Percentiles rank a stretch among this genome's conserved stretches.
phyloP scores from a whole-genome alignment of 1,140 invertebrate genomes.

The Heterodera carotae region DNA sequence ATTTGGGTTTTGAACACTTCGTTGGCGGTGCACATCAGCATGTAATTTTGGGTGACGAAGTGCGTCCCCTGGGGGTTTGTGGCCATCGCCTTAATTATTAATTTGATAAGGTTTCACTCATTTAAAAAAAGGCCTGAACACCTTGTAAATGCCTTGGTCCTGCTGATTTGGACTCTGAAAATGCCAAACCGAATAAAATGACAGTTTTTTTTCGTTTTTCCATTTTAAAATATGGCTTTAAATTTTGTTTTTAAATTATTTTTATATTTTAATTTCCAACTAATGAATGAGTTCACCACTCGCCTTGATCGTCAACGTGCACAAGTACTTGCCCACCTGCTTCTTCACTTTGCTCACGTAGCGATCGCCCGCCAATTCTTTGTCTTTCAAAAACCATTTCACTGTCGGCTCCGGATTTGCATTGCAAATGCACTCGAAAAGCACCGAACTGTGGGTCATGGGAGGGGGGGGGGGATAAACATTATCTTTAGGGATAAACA shows the following conservation, averaged over 20 bases:
- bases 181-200: background rate
- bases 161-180: slow-evolving; percentile 45
- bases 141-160: slow-evolving; percentile 53
- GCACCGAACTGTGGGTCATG: slow-evolving; percentile 50
- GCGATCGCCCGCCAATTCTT: slow-evolving; percentile 50
- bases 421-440: slow-evolving; percentile 56
- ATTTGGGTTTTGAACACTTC: slow-evolving; percentile 53
- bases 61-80: slow-evolving; percentile 53
- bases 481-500: too few relatives aligned
- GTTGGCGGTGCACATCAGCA: slow-evolving; percentile 46
- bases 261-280: slow-evolving; percentile 28
- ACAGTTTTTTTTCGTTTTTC: too few relatives aligned
- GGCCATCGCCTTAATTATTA: slow-evolving; percentile 51
- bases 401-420: slow-evolving; percentile 52
- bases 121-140: slow-evolving; percentile 11
- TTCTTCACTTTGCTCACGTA: slow-evolving; percentile 50
- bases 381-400: slow-evolving; percentile 53
- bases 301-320: slow-evolving; percentile 51
- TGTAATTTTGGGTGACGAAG: slow-evolving; percentile 48
- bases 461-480: too few relatives aligned
- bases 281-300: background rate
- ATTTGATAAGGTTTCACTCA: slow-evolving; percentile 53
- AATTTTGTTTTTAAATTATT: background rate
- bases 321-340: slow-evolving; percentile 51
- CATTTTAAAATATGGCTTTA: background rate